These are phyloP conservation scores for Ditylenchus dipsaci DNA, from an alignment of 1,140 invertebrate species.

Conservation along the genomic window DNA sequence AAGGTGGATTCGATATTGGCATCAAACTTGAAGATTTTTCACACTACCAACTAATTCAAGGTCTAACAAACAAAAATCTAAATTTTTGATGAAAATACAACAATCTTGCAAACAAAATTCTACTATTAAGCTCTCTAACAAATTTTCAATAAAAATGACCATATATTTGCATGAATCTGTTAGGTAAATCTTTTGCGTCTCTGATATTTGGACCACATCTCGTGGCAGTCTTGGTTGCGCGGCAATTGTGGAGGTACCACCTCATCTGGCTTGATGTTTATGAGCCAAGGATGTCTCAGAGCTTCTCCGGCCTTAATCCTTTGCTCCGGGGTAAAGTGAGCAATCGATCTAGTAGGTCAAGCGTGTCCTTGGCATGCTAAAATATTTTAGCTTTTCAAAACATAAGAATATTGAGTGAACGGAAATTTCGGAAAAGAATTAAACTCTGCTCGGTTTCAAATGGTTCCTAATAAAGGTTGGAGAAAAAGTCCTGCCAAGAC, in stretches of 20 bases:
- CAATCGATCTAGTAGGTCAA: conserved; percentile 93
- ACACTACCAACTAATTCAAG: too few species aligned
- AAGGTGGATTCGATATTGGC: too few species aligned
- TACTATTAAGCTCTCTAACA: too few species aligned
- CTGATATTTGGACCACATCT: conserved; percentile 84
- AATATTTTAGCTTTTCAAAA: too few species aligned
- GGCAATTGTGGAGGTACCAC: conserved; percentile 68
- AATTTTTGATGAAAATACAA: too few species aligned
- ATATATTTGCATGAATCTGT: too few species aligned
- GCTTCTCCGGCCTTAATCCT: conserved; percentile 90
- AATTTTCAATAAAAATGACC: too few species aligned
- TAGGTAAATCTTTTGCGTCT: conserved; percentile 1
- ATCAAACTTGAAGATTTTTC: too few species aligned
- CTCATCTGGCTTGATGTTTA: conserved; percentile 78
- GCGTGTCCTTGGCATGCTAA: conserved; percentile 73
- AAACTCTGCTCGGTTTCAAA: not conserved
- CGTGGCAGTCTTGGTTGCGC: conserved; percentile 95
- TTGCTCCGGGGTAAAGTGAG: conserved; percentile 86
- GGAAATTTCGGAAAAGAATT: conserved; percentile 12
- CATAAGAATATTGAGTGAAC: not conserved
- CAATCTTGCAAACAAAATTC: too few species aligned
- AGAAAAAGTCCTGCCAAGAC: too few species aligned
- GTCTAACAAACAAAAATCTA: too few species aligned
- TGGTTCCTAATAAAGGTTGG: too few species aligned
- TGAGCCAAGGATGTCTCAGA: conserved; percentile 86